These are phyloP conservation scores for Aphodius sticticus DNA, from an alignment of 2,888 invertebrate genomes.

Conservation along the genomic window DNA sequence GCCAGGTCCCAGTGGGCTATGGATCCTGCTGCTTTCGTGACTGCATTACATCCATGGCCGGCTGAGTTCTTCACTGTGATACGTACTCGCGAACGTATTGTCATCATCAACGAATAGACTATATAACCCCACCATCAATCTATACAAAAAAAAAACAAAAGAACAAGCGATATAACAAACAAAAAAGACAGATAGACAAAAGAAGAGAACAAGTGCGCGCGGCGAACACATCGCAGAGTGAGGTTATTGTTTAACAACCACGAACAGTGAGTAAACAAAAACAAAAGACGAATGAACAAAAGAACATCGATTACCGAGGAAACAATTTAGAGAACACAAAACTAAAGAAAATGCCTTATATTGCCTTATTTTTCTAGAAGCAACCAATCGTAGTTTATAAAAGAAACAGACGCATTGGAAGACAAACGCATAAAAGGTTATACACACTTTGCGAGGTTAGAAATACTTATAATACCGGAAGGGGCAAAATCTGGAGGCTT, in stretches of 20 bases:
- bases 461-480: neutral
- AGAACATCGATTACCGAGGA: slow-evolving; percentile 18
- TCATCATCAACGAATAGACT: slow-evolving; percentile 4
- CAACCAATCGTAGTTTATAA: neutral
- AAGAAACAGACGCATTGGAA: neutral
- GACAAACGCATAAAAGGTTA: neutral
- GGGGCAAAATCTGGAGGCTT: neutral
- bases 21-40: neutral
- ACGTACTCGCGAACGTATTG: neutral
- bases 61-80: too few relatives aligned
- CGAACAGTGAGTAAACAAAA: slow-evolving; percentile 5
- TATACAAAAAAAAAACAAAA: neutral
- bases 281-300: slow-evolving; percentile 15
- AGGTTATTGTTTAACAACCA: neutral
- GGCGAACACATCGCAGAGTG: neutral
- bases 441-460: neutral
- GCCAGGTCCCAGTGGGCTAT: neutral
- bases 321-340: slow-evolving; percentile 16
- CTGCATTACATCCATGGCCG: neutral
- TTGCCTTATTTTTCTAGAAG: slow-evolving; percentile 28
- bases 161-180: slow-evolving; percentile 5
- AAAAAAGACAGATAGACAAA: slow-evolving; percentile 4
- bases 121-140: neutral
- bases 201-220: neutral
- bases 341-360: slow-evolving; percentile 6